These are phyloP conservation scores for Timema podura DNA, from an alignment of 2,888 invertebrate species.

Conservation along the genomic window DNA sequence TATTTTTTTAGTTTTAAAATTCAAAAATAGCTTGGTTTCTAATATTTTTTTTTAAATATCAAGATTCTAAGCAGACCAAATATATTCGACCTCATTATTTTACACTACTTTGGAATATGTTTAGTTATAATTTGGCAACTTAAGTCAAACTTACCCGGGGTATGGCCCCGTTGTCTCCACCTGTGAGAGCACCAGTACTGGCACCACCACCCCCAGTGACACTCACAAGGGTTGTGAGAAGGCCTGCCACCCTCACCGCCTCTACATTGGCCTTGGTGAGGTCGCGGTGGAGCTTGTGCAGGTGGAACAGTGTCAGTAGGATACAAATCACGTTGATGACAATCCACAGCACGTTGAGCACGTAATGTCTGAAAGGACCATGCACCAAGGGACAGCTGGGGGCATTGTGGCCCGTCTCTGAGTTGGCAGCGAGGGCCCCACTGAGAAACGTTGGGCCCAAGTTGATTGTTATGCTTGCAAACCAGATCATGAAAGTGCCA, in stretches of 20 bases:
- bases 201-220: constrained; percentile 61
- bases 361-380: constrained; percentile 84
- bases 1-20: too few species aligned
- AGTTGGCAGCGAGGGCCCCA: constrained; percentile 77
- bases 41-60: too few species aligned
- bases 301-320: constrained; percentile 75
- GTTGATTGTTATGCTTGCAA: constrained; percentile 79
- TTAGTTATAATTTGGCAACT: too few species aligned
- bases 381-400: constrained; percentile 83
- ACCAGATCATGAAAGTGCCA: constrained; percentile 92
- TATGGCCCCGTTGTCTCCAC: constrained; percentile 11
- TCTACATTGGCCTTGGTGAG: constrained; percentile 80
- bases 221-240: constrained; percentile 79
- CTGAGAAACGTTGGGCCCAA: constrained; percentile 82
- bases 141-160: constrained; percentile 15
- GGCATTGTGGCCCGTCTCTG: constrained; percentile 69
- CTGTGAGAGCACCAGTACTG: background rate
- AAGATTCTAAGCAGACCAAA: too few species aligned
- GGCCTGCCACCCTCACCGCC: constrained; percentile 75
- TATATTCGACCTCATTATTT: too few species aligned
- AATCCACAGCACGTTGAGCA: constrained; percentile 87
- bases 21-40: too few species aligned
- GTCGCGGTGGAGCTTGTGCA: constrained; percentile 71
- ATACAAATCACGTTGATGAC: constrained; percentile 83
- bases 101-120: too few species aligned